Percentiles rank a stretch among this genome's conserved stretches.
These are phyloP conservation scores for Strix aluco DNA, from an alignment of 2,113 vertebrate species.

Conservation along the genomic window DNA sequence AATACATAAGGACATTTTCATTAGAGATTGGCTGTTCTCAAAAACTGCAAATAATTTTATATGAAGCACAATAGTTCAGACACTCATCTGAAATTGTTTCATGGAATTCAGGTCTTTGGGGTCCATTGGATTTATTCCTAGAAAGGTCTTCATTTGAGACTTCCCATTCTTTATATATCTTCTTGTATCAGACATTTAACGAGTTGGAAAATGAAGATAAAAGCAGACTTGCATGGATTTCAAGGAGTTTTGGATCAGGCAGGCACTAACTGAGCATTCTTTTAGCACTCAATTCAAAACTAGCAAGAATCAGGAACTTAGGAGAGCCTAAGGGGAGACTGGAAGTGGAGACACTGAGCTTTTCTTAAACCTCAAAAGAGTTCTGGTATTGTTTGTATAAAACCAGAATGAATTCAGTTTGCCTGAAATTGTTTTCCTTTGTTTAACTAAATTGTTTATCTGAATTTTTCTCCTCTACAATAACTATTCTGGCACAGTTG, in stretches of 20 bases:
- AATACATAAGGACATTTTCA: slow-evolving; percentile 8
- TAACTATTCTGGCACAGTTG: not conserved
- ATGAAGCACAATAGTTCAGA: not conserved
- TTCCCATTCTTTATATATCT: not conserved
- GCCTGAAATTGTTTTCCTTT: not conserved
- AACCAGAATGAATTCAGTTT: not conserved
- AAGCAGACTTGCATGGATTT: not conserved
- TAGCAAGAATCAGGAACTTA: not conserved
- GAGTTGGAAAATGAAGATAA: not conserved
- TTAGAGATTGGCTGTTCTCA: not conserved
- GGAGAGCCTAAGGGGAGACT: not conserved
- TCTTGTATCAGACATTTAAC: not conserved
- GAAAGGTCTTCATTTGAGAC: not conserved
- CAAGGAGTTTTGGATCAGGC: not conserved
- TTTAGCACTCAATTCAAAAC: not conserved
- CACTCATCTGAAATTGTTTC: not conserved
- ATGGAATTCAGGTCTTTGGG: not conserved
- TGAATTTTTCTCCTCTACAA: not conserved
- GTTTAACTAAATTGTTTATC: not conserved
- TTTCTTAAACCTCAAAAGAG: not conserved
- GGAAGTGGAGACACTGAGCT: not conserved
- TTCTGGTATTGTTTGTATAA: not conserved
- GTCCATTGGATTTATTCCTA: not conserved
- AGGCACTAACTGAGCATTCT: not conserved
- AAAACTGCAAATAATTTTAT: not conserved